Conservation (phyloP, 2,888 invertebrate species). For the Abrostola tripartita region DNA sequence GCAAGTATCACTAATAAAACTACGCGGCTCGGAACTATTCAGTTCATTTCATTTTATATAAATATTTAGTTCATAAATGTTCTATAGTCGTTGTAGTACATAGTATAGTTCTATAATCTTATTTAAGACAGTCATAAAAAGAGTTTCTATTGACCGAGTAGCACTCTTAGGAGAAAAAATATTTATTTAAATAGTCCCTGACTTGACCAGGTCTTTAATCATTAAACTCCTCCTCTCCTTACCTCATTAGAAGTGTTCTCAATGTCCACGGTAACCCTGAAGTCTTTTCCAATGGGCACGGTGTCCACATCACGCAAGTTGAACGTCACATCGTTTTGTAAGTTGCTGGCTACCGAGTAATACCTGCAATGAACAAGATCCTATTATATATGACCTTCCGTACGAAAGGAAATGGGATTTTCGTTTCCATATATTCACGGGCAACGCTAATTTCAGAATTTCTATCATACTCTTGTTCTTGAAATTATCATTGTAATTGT, state of each 20-base stretch:
- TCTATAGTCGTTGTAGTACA: no score
- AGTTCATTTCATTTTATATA: no score
- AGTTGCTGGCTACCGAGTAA: slow-evolving; percentile 88
- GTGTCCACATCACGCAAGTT: slow-evolving; percentile 90
- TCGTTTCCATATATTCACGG: no score
- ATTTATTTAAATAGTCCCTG: neutral
- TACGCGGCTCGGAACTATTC: no score
- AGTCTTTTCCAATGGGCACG: slow-evolving; percentile 91
- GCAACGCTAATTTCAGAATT: no score
- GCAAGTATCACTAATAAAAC: no score
- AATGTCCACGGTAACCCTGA: slow-evolving; percentile 90
- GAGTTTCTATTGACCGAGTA: no score
- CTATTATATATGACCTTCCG: neutral
- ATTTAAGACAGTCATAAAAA: no score
- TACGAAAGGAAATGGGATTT: neutral
- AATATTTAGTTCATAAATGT: no score
- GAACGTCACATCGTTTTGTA: slow-evolving; percentile 90
- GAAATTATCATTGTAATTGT: no score
- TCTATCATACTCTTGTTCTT: neutral
- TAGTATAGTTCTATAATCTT: no score
- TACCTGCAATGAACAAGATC: slow-evolving; percentile 75
- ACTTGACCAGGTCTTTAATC: neutral
- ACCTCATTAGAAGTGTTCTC: slow-evolving; percentile 88
- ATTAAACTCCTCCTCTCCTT: slow-evolving; percentile 9
- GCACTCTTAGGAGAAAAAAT: no score